Evolutionary conservation across 1,140 invertebrate species (phyloP).

Genomic region (Hestina assimilis): DNA sequence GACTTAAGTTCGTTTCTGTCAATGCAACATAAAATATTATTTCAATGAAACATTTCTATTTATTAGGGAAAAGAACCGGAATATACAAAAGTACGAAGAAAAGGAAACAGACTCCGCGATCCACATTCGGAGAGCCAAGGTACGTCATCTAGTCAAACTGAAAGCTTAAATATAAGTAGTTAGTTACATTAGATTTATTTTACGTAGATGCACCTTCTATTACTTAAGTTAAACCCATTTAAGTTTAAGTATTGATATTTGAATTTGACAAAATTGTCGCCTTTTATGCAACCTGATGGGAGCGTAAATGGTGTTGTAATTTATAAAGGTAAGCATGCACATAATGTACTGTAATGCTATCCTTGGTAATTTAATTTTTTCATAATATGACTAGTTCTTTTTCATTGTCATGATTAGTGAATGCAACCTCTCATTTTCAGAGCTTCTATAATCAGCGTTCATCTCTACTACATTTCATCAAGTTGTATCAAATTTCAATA

Average conservation of each 20-base stretch:
- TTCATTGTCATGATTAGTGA: constrained; percentile 33
- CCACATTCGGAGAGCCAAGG: constrained; percentile 90
- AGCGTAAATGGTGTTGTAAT: constrained; percentile 76
- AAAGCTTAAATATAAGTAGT: constrained; percentile 69
- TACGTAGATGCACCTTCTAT: constrained; percentile 73
- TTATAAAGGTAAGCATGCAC: constrained; percentile 78
- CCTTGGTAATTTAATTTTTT: constrained; percentile 32
- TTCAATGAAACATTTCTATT: constrained; percentile 64
- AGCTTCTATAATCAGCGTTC: constrained; percentile 28
- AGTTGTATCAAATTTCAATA: constrained; percentile 14
- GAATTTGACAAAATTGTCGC: constrained; percentile 73
- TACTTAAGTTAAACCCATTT: constrained; percentile 67
- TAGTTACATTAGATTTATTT: constrained; percentile 71
- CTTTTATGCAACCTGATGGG: constrained; percentile 77
- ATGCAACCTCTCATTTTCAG: constrained; percentile 24
- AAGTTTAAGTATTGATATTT: constrained; percentile 67
- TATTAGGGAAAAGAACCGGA: constrained; percentile 87
- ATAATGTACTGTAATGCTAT: constrained; percentile 60
- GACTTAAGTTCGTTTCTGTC: background rate
- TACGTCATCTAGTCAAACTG: constrained; percentile 57
- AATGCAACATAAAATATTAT: background rate
- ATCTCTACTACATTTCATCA: constrained; percentile 26
- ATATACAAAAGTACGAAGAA: constrained; percentile 89
- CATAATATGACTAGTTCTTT: constrained; percentile 29
- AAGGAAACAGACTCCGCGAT: constrained; percentile 85